A percentile compares a stretch with the other conserved stretches of the same genome.
Evolutionary conservation across 2,888 invertebrate genomes (phyloP).

Genomic region (Subacronicta megacephala): DNA sequence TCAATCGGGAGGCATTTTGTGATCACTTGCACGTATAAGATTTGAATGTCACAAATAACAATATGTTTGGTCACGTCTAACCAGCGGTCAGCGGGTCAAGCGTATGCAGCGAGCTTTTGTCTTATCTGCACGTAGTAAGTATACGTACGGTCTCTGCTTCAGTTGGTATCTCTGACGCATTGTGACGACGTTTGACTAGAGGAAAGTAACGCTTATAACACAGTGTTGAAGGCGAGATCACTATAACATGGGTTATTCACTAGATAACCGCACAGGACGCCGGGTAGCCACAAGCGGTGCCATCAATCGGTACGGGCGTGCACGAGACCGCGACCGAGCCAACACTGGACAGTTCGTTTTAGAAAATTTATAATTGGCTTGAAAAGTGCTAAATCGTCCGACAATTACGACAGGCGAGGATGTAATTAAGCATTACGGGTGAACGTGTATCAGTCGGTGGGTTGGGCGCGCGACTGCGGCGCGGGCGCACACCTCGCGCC

Average conservation of each 20-base stretch:
- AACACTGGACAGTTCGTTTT: conserved; percentile 63
- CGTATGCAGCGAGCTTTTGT: conserved; percentile 53
- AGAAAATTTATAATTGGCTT: conserved; percentile 71
- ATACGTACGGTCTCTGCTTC: conserved; percentile 87
- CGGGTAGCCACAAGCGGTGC: conserved; percentile 58
- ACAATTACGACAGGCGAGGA: conserved; percentile 80
- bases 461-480: conserved; percentile 85
- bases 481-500: conserved; percentile 69
- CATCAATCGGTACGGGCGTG: conserved; percentile 61
- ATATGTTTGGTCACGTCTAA: conserved; percentile 63
- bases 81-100: conserved; percentile 66
- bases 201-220: conserved; percentile 59
- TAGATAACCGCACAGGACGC: conserved; percentile 73
- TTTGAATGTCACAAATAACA: conserved; percentile 65
- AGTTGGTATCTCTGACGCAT: conserved; percentile 88
- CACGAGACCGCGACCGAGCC: conserved; percentile 61
- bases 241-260: conserved; percentile 75
- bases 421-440: conserved; percentile 83
- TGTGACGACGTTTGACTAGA: conserved; percentile 64
- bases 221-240: conserved; percentile 69
- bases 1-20: conserved; percentile 63
- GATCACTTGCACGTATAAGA: conserved; percentile 64
- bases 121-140: conserved; percentile 52
- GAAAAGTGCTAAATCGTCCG: conserved; percentile 78
- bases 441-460: conserved; percentile 86